phyloP scores from a whole-genome alignment of 2,113 vertebrate genomes.

The Mirounga angustirostris region DNA sequence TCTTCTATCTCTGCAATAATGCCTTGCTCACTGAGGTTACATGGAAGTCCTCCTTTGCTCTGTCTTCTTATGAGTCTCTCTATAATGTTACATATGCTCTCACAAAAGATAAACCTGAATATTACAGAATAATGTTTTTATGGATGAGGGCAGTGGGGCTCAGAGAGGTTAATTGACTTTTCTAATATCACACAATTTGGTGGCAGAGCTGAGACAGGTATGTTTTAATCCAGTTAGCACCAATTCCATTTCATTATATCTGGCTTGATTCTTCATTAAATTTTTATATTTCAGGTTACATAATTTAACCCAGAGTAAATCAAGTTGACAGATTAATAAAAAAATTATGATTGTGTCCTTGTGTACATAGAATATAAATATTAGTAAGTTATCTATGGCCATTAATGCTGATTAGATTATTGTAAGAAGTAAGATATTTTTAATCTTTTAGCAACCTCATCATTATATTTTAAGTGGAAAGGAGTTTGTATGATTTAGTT shows the following conservation, averaged over 20 bases:
- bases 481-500: background rate
- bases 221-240: conserved; percentile 64
- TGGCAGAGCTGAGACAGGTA: background rate
- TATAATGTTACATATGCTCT: background rate
- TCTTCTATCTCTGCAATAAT: background rate
- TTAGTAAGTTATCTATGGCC: background rate
- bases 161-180: conserved; percentile 70
- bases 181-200: conserved; percentile 17
- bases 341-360: conserved; percentile 26
- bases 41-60: background rate
- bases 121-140: background rate
- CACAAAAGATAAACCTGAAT: background rate
- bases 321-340: conserved; percentile 73
- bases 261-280: conserved; percentile 59
- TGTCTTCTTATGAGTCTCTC: background rate
- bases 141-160: background rate
- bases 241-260: conserved; percentile 60
- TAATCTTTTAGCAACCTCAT: background rate
- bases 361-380: background rate
- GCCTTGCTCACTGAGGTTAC: background rate
- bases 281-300: conserved; percentile 63
- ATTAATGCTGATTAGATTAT: conserved; percentile 21
- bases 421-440: conserved; percentile 39
- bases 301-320: conserved; percentile 70
- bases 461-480: conserved; percentile 50